Evolutionary conservation across 2,797 vertebrate genomes (phyloP).

Genomic region (Hyperoplus lanceolatus): DNA sequence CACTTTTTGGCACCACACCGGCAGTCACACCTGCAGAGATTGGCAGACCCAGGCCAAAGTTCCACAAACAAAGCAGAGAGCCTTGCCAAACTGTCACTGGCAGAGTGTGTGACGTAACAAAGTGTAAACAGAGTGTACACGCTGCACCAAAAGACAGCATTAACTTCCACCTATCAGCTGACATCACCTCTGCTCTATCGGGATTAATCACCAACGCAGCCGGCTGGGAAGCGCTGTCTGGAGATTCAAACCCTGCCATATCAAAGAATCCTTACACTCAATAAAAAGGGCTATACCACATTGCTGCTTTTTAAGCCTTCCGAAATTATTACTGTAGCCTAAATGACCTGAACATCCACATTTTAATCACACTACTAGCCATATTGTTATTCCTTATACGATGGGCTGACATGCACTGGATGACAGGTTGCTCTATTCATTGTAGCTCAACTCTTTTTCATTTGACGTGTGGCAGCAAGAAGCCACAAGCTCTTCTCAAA

Average conservation of each 20-base stretch:
- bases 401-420: background rate
- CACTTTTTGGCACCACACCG: background rate
- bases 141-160: constrained; percentile 24
- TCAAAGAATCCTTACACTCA: background rate
- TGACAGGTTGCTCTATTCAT: constrained; percentile 8
- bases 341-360: background rate
- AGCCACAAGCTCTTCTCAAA: background rate
- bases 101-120: constrained; percentile 53
- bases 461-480: background rate
- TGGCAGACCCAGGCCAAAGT: constrained; percentile 35
- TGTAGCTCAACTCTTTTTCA: constrained; percentile 13
- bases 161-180: constrained; percentile 50
- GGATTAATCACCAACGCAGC: constrained; percentile 33
- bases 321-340: background rate
- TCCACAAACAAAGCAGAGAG: constrained; percentile 22
- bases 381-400: background rate
- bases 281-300: background rate
- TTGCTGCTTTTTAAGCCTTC: background rate
- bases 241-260: constrained; percentile 28
- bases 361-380: constrained; percentile 7
- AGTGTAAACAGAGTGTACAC: constrained; percentile 43
- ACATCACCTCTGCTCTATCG: constrained; percentile 43
- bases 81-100: constrained; percentile 15
- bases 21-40: constrained; percentile 60
- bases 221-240: background rate